phyloP scores from a whole-genome alignment of 2,113 vertebrate genomes.

The Hoplias malabaricus region DNA sequence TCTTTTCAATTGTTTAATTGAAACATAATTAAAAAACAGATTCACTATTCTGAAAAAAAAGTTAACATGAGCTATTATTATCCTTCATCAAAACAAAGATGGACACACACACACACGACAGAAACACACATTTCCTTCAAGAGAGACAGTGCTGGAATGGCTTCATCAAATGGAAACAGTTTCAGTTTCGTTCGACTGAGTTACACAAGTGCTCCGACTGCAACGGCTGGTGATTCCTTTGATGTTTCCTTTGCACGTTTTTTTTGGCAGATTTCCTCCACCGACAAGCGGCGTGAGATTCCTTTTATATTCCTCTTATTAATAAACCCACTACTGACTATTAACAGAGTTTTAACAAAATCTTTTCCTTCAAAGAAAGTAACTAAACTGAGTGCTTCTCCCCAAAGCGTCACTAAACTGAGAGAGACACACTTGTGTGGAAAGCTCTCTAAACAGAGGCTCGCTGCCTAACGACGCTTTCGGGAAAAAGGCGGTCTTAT shows the following conservation, averaged over 20 bases:
- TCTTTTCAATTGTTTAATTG: constrained; percentile 29
- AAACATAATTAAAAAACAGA: constrained; percentile 35
- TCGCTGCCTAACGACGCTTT: no score
- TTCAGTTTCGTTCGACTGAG: constrained; percentile 29
- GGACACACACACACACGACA: constrained; percentile 48
- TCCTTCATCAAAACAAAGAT: constrained; percentile 39
- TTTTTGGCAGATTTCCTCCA: not conserved
- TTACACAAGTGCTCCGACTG: not conserved
- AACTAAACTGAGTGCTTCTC: not conserved
- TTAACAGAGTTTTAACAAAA: constrained; percentile 5
- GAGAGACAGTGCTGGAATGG: constrained; percentile 69
- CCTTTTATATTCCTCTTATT: not conserved
- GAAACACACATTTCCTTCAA: constrained; percentile 54
- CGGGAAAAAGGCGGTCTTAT: no score
- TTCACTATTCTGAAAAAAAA: constrained; percentile 25
- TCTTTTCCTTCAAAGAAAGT: not conserved
- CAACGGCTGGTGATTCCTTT: not conserved
- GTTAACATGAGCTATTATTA: constrained; percentile 42
- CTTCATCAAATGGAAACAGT: constrained; percentile 59
- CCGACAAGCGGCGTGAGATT: not conserved
- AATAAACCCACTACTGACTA: not conserved
- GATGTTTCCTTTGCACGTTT: not conserved
- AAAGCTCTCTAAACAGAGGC: no score
- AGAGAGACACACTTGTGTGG: no score
- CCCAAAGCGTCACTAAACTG: no score